Percentiles rank a stretch among this genome's conserved stretches.
Evolutionary conservation across 1,140 invertebrate genomes (phyloP).

Genomic region (Drosophila ohnishii): DNA sequence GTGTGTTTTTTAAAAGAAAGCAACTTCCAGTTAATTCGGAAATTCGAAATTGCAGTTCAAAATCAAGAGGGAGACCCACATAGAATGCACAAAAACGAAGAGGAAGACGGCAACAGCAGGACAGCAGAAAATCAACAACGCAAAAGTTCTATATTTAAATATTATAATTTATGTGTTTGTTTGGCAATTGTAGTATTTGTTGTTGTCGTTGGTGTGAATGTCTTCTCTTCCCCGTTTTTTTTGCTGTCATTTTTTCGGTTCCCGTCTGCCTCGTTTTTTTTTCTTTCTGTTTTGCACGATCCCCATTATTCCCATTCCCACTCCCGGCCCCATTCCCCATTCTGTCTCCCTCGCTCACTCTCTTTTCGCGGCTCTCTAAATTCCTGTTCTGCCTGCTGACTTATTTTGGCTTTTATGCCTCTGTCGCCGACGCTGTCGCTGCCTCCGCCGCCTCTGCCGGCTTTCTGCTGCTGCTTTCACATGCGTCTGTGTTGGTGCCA

Average conservation of each 20-base stretch:
- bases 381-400: constrained; percentile 68
- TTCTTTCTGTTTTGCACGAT: constrained; percentile 26
- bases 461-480: constrained; percentile 31
- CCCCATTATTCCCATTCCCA: constrained; percentile 39
- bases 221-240: constrained; percentile 35
- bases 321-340: constrained; percentile 16
- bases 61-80: constrained; percentile 21
- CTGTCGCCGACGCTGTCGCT: constrained; percentile 29
- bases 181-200: constrained; percentile 67
- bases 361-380: constrained; percentile 35
- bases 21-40: constrained; percentile 50
- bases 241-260: constrained; percentile 13
- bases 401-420: constrained; percentile 79
- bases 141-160: constrained; percentile 82
- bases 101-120: constrained; percentile 22
- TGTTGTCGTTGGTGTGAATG: constrained; percentile 46
- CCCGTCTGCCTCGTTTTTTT: constrained; percentile 5
- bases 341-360: constrained; percentile 1
- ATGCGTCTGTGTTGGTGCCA: constrained; percentile 23
- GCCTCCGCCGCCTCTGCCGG: constrained; percentile 11
- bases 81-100: constrained; percentile 58
- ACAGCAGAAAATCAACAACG: constrained; percentile 58
- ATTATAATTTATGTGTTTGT: constrained; percentile 81
- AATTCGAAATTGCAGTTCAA: constrained; percentile 8
- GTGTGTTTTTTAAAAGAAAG: constrained; percentile 39